A percentile compares a stretch with the other conserved stretches of the same genome.
These are phyloP conservation scores for Austrolebias charrua DNA, from an alignment of 2,797 vertebrate genomes.

Conservation along the genomic window DNA sequence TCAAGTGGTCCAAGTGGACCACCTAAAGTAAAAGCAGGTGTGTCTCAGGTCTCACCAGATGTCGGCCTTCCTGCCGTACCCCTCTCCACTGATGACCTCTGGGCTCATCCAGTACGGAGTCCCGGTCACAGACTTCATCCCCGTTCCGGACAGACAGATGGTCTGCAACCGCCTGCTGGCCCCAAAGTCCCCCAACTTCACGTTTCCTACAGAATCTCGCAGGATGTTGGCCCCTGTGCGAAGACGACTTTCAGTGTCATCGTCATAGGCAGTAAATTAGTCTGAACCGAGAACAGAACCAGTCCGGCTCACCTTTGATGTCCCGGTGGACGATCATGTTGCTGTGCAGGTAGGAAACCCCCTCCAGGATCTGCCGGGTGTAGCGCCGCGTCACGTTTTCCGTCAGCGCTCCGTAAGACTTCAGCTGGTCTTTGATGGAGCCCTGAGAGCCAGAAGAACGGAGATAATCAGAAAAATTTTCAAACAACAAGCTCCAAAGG, in stretches of 20 bases:
- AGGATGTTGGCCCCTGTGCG: conserved; percentile 93
- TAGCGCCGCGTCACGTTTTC: conserved; percentile 98
- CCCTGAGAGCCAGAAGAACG: conserved; percentile 74
- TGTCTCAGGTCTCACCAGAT: conserved; percentile 86
- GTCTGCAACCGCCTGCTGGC: conserved; percentile 96
- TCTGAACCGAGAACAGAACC: neutral
- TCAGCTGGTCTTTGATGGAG: conserved; percentile 98
- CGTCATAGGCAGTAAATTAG: neutral
- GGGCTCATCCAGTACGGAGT: conserved; percentile 99
- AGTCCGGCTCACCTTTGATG: conserved; percentile 88
- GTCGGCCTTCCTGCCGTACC: conserved; percentile 97
- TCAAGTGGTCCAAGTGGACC: neutral
- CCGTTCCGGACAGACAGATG: conserved; percentile 96
- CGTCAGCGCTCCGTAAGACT: conserved; percentile 95
- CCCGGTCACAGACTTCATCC: conserved; percentile 96
- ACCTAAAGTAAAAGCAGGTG: no score
- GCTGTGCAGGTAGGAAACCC: conserved; percentile 97
- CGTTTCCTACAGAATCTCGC: conserved; percentile 93
- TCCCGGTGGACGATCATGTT: conserved; percentile 99
- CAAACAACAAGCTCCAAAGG: no score
- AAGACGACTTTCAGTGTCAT: neutral
- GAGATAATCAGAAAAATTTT: neutral
- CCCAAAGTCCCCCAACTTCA: conserved; percentile 97
- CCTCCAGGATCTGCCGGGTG: conserved; percentile 96
- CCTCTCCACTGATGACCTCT: conserved; percentile 98